phyloP scores from a whole-genome alignment of 2,113 vertebrate genomes.

The Geothlypis trichas region DNA sequence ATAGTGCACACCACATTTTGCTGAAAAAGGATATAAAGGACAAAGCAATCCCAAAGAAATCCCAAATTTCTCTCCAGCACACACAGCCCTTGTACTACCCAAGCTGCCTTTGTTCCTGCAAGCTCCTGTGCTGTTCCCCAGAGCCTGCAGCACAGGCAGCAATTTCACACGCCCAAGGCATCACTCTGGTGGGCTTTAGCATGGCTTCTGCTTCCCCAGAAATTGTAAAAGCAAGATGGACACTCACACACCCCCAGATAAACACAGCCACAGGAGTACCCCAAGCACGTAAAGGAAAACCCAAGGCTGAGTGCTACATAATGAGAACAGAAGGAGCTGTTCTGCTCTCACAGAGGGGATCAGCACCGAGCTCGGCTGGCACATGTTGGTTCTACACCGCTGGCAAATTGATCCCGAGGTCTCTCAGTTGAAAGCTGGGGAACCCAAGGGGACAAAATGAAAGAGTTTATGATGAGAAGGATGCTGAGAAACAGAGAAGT shows the following conservation, averaged over 20 bases:
- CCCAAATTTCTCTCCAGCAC: background rate
- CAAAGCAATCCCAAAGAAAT: background rate
- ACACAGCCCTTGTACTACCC: background rate
- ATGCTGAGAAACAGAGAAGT: background rate
- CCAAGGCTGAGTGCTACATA: background rate
- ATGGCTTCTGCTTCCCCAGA: background rate
- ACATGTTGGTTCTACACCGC: fast-evolving
- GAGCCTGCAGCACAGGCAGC: background rate
- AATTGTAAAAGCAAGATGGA: background rate
- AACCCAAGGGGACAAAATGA: background rate
- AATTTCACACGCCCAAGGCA: background rate
- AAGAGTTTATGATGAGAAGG: background rate
- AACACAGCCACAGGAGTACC: background rate
- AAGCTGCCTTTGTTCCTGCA: background rate
- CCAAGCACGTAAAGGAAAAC: background rate
- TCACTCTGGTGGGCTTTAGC: background rate
- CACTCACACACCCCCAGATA: background rate
- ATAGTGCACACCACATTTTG: background rate
- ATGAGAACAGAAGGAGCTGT: background rate
- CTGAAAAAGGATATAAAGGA: background rate
- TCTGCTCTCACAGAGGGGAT: background rate
- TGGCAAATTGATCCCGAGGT: background rate
- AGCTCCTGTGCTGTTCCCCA: background rate
- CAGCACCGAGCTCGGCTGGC: background rate
- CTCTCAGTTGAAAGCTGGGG: background rate